Base-by-base conservation (phyloP, 2,888 invertebrate genomes). In the Atherix ibis region DNA sequence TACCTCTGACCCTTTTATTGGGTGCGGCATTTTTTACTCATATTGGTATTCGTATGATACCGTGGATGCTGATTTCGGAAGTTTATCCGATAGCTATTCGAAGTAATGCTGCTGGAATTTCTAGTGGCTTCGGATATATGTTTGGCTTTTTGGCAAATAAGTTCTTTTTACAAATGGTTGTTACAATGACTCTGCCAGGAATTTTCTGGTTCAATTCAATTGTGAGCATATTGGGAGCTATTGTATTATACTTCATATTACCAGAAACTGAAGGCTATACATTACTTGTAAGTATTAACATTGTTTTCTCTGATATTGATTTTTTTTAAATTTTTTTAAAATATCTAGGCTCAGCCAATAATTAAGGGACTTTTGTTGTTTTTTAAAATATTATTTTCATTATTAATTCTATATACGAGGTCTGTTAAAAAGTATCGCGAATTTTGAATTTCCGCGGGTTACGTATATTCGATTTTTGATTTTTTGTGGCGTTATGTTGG, bases 231-330 rank as follows among this genome's bases (percentile, higher is more conserved):
- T 40, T 68, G 0, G 83, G 82, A 0, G 64, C 71, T n/a, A 40
- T 71, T 4, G 54, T 71, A 6, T 62, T 85, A 19, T 81, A 73
- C 50, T 73, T 73, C 39, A 60, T 71, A 19, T 55, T 87, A 37
- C 85, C 85, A 1, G 87, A 87, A 64, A 87, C 87, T 0, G 85
- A 85, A 54, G 82, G 83, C 0, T 73, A 80, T 48, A 73, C 71
- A 1, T 54, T 85, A 27, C 49, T 45, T 12, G 58, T 58, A 47
- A 51, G 56, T 45, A n/a, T 12, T 9, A 27, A 27, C 27, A 8
- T 12, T 27, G 5, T 27, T 5, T 12, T n/a, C n/a, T n/a, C n/a
- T n/a, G n/a, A n/a, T n/a, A n/a, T n/a, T n/a, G n/a, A n/a, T n/a
- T n/a, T 19, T 19, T 19, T 19, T 19, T 19, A 6, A n/a, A n/a